Evolutionary conservation across 2,888 invertebrate species (phyloP), one percentile per base, ranked within the genome.

Genomic region (Lacanobia oleracea): DNA sequence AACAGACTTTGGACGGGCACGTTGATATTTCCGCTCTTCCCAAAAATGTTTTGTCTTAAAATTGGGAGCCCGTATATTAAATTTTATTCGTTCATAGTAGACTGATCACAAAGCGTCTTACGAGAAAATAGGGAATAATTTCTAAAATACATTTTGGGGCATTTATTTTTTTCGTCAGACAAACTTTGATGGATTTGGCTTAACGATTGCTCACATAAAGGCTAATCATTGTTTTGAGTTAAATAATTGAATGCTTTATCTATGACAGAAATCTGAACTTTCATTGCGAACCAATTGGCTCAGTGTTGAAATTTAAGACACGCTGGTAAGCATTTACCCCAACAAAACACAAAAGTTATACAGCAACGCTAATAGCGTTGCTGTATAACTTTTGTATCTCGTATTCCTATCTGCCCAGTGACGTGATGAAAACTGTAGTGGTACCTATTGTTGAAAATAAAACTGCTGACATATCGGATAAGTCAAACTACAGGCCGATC

Each of bases 1-100:
- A 61, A 74, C 33, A 14, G 57, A 62, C 62, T 79, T 83, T 67
- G 74, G 64, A 70, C 61, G 54, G 59, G 14, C 43, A 14, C 43
- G 4, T 5, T 14, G 40, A 80, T 79, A 62, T 67, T 67, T 65
- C 57, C 62, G 45, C 50, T 54, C 14, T 51, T 59, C 23, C 37
- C 7, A 45, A 54, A 67, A 69, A 64, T 53, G 48, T 61, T 67
- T 62, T 81, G 59, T 67, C 53, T 72, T 77, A 61, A 72, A 81
- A 65, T 62, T 23, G 37, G n/a, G 43, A 66, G 23, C 60, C 45
- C 45, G 72, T 65, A 61, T 67, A 67, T 67, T 72, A 64, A 82
- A 78, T 67, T 27, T 67, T 82, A 50, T 59, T 72, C 23, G 18
- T 73, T 83, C 51, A 69, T 56, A 53, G 66, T 43, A 14, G 43